phyloP scores from a whole-genome alignment of 2,113 vertebrate species.

The Bostrychus sinensis region DNA sequence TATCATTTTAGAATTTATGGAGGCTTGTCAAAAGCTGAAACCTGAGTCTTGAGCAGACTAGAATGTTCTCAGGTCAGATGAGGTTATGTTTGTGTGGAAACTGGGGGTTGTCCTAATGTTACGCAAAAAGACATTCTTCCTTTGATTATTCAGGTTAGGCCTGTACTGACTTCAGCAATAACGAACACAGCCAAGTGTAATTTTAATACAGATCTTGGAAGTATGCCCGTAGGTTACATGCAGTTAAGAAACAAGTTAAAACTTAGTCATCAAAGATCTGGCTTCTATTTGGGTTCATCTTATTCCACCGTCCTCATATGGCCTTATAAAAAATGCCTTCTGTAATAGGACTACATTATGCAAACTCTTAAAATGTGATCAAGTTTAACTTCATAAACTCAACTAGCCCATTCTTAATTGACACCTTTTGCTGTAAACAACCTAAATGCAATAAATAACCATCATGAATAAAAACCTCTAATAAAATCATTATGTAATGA shows the following conservation, averaged over 20 bases:
- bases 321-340: background rate
- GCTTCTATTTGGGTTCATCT: background rate
- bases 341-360: background rate
- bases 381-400: background rate
- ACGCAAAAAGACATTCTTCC: background rate
- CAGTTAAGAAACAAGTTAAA: background rate
- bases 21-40: background rate
- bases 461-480: too few species aligned
- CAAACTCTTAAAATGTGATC: background rate
- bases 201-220: background rate
- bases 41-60: background rate
- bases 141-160: background rate
- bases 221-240: background rate
- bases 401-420: background rate
- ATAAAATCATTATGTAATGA: too few species aligned
- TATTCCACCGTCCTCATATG: background rate
- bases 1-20: too few species aligned
- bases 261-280: background rate
- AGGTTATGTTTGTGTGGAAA: conserved; percentile 2
- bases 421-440: background rate
- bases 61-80: background rate
- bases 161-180: background rate
- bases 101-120: background rate
- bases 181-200: background rate
- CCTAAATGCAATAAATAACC: background rate